Base-by-base conservation (phyloP, 2,113 vertebrate genomes). In the Tretioscincus oriximinensis region DNA sequence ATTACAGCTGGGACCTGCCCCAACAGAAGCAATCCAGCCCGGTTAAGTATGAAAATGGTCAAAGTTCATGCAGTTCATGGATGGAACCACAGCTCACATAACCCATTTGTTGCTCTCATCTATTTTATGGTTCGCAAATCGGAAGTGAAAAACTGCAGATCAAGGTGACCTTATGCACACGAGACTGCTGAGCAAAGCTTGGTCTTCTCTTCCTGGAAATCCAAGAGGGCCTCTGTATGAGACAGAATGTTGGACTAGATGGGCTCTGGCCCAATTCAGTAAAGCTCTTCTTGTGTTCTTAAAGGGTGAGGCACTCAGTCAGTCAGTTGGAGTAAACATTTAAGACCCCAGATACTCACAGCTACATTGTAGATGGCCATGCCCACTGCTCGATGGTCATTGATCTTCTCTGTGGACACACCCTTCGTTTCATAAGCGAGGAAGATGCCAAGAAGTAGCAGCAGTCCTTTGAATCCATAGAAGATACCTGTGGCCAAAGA, bases 341-440 rank as follows among this genome's bases (percentile, higher is more conserved):
- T 5, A 9, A 3, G 66, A 28, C 4, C 29, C 0, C 14, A 74
- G 28, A 6, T 64, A 86, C 93, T 94, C 78, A 95, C 95, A 21
- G 95, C 94, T 14, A 98, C 97, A 1, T 97, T 98, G 94, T 97
- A 98, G 89, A 97, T 97, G 79, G 97, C 97, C 97, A 97, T 97
- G 86, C 97, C 97, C 85, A 97, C 97, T 0, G 97, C 97, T 4
- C 97, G 95, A 80, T 98, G 97, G 93, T 98, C 97, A 1, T 98
- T 97, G 92, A 98, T 98, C 93, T 98, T 99, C 86, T 98, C 97
- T 0, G 97, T 98, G 87, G 97, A 98, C 45, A 99, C 96, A 1
- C 97, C 98, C 91, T 98, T 99, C 82, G 98, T 99, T 91, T 99
- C 98, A 1, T 98, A 99, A 1, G 98, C 97, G 91, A 99, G 93